A percentile compares a stretch with the other conserved stretches of the same genome.
phyloP scores from a whole-genome alignment of 2,888 invertebrate species.

The Theristus sp. region DNA sequence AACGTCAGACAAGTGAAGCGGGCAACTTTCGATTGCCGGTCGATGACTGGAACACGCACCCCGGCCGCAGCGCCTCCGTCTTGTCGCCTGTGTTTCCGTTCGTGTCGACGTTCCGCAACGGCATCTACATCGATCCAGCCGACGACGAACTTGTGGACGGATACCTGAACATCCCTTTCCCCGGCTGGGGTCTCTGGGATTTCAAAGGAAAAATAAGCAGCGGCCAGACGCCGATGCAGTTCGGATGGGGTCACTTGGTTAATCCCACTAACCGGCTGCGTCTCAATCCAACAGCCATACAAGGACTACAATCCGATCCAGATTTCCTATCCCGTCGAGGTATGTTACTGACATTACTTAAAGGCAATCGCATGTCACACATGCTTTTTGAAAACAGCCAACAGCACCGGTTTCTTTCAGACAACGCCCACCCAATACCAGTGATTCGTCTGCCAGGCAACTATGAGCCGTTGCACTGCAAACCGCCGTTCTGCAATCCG shows the following conservation, averaged over 20 bases:
- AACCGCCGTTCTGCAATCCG: conserved; percentile 22
- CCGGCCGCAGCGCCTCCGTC: too few species aligned
- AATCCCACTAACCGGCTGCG: conserved; percentile 18
- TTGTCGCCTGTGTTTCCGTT: conserved; percentile 22
- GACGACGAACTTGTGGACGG: conserved; percentile 15
- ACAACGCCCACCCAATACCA: conserved; percentile 16
- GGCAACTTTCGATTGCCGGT: too few species aligned
- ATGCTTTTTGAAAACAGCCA: too few species aligned
- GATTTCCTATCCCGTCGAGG: conserved; percentile 19
- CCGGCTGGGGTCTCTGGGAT: conserved; percentile 23
- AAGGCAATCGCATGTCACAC: too few species aligned
- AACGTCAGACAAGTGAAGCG: too few species aligned
- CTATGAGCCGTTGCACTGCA: conserved; percentile 19
- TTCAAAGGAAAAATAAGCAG: conserved; percentile 18
- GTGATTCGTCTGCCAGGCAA: conserved; percentile 21
- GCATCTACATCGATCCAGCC: conserved; percentile 19
- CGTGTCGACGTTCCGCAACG: conserved; percentile 18
- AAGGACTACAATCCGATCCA: conserved; percentile 15
- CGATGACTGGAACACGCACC: too few species aligned
- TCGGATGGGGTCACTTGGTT: conserved; percentile 17
- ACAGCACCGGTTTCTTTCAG: too few species aligned
- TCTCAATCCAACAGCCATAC: conserved; percentile 16
- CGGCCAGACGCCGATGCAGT: conserved; percentile 16
- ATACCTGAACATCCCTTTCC: conserved; percentile 20
- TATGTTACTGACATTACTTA: too few species aligned